Base-by-base conservation (phyloP, 2,113 vertebrate species). In the Melanerpes formicivorus region DNA sequence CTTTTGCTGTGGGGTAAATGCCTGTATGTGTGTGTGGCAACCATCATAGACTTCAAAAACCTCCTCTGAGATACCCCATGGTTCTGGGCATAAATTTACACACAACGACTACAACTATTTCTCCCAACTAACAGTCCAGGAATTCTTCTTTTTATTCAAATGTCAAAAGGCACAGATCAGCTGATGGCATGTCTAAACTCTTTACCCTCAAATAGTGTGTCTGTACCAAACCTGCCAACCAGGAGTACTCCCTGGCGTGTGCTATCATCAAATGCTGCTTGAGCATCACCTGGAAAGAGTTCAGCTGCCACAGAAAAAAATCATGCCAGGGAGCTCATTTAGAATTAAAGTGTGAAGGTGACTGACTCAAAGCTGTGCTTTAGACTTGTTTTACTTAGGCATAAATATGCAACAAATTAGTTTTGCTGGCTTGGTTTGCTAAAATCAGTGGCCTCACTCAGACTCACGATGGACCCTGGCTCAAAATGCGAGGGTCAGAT, bases 1-100 rank as follows among this genome's bases (percentile, higher is more conserved):
- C 75, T 86, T 94, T 87, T 92, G 73, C 82, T 66, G 48, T 58
- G 29, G 62, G 32, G 15, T 37, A 64, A 58, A 80, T 54, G 25
- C 37, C 29, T 66, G 40, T 59, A 42, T 46, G 23, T 1, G 2
- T 66, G 14, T 56, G 30, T 44, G 30, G 32, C n/a, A 84, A 48
- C 13, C 2, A 1, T 16, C 26, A 1, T 21, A 80, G n/a, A 40
- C 25, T 67, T 59, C 26, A 83, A 15, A 46, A 92, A 79, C 44
- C 40, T 59, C 48, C 59, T 69, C 63, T 80, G 23, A 88, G 62
- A 66, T 64, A 34, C 3, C 19, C 19, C 11, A 16, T 30, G 44
- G 17, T 32, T 56, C 66, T 48, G n/a, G 10, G 8, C 29, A 59
- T 16, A 72, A 91, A 88, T 54, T 60, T 27, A 34, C 1, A 8